These are phyloP conservation scores for Ptilonorhynchus violaceus DNA, from an alignment of 2,113 vertebrate genomes.

Conservation along the genomic window DNA sequence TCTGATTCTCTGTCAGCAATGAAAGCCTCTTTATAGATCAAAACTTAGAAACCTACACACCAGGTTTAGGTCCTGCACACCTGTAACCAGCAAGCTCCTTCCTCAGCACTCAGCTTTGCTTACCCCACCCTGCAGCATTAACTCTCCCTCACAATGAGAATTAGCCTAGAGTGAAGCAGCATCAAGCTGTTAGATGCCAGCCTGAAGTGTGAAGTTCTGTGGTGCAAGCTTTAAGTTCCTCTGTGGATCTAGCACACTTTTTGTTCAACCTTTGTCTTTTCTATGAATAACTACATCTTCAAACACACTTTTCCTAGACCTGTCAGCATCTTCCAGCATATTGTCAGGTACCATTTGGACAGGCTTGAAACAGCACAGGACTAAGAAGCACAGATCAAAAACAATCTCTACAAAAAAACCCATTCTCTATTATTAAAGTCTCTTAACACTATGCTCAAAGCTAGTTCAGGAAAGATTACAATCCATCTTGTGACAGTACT, in stretches of 20 bases:
- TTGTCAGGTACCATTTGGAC: background rate
- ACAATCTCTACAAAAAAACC: rapidly evolving
- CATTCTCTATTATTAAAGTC: background rate
- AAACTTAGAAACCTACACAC: background rate
- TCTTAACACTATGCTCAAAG: background rate
- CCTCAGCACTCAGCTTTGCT: background rate
- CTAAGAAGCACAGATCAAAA: background rate
- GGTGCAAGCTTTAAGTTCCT: background rate
- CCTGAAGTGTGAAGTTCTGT: background rate
- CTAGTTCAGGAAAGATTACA: background rate
- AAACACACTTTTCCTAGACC: background rate
- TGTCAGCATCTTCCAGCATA: background rate
- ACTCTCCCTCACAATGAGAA: background rate
- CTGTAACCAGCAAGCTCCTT: background rate
- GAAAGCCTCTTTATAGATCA: background rate
- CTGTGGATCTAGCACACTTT: background rate
- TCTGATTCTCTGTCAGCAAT: background rate
- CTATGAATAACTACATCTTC: background rate
- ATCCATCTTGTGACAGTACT: background rate
- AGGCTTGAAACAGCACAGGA: background rate
- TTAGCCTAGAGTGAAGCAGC: background rate
- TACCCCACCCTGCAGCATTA: background rate
- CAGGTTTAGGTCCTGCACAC: background rate
- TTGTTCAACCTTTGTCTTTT: background rate
- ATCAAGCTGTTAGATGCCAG: background rate